Conservation (phyloP, 30 jellyfish, hydroid and myxozoan genomes). For the Aurelia aurita complex sp. Pacific region DNA sequence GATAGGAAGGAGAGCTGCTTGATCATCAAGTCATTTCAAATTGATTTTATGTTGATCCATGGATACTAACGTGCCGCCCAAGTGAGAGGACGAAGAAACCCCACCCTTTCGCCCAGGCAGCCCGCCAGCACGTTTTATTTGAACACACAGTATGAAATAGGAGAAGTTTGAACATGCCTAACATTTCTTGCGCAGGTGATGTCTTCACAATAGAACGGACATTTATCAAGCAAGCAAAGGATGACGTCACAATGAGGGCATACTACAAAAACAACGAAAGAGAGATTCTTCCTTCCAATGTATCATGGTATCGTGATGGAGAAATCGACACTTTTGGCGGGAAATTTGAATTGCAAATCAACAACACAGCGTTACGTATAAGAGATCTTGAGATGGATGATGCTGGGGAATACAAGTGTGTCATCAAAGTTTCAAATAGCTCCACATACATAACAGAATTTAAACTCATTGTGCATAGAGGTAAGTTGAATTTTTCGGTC, state of each 20-base stretch:
- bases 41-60: too few species aligned
- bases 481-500: conserved; percentile 11
- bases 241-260: conserved; percentile 40
- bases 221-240: conserved; percentile 28
- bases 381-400: conserved; percentile 14
- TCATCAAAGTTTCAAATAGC: neutral
- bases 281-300: conserved; percentile 5
- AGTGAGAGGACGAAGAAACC: too few species aligned
- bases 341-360: neutral
- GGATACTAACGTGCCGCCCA: too few species aligned
- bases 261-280: conserved; percentile 23
- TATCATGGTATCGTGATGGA: conserved; percentile 30
- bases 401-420: conserved; percentile 42
- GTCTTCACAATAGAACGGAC: conserved; percentile 24
- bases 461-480: conserved; percentile 25
- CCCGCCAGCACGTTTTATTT: too few species aligned
- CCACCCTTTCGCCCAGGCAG: too few species aligned
- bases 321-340: neutral
- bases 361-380: conserved; percentile 25
- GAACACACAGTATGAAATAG: too few species aligned
- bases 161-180: too few species aligned
- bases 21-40: too few species aligned
- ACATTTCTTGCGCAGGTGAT: neutral
- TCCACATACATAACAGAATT: conserved; percentile 22
- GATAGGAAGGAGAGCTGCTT: too few species aligned